Conservation (phyloP, 2,113 vertebrate species). For the Phoenicopterus ruber region DNA sequence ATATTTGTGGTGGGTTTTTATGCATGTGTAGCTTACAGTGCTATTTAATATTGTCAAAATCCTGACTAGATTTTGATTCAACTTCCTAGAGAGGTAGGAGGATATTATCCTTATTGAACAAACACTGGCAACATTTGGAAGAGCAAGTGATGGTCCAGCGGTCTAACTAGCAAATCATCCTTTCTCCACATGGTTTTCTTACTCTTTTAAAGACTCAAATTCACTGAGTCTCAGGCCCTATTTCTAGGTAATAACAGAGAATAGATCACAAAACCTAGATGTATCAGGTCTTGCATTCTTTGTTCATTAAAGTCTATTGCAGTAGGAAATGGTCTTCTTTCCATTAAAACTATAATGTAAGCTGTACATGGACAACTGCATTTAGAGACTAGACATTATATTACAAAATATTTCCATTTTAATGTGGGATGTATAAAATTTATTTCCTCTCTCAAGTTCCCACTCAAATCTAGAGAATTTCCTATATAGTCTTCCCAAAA, state of each 20-base stretch:
- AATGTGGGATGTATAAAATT: background rate
- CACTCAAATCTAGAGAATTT: background rate
- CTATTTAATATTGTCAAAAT: background rate
- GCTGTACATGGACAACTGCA: background rate
- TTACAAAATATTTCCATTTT: background rate
- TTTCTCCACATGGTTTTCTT: background rate
- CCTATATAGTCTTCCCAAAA: background rate
- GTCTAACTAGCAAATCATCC: background rate
- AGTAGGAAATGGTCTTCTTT: background rate
- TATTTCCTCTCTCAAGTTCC: background rate
- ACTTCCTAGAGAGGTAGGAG: background rate
- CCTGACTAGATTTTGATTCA: background rate
- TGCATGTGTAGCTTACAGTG: background rate
- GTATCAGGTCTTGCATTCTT: background rate
- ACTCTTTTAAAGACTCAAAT: background rate
- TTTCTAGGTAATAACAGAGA: background rate
- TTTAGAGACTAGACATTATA: background rate
- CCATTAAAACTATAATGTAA: background rate
- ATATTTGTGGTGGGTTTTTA: background rate
- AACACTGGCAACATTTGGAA: background rate
- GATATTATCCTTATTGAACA: background rate
- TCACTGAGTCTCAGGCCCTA: background rate
- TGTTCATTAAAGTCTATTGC: background rate
- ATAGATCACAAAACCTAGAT: background rate
- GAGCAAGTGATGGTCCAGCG: background rate